Percentiles rank a stretch among this genome's conserved stretches.
Evolutionary conservation across 2,797 vertebrate species (phyloP).

Genomic region (Peromyscus nudipes): DNA sequence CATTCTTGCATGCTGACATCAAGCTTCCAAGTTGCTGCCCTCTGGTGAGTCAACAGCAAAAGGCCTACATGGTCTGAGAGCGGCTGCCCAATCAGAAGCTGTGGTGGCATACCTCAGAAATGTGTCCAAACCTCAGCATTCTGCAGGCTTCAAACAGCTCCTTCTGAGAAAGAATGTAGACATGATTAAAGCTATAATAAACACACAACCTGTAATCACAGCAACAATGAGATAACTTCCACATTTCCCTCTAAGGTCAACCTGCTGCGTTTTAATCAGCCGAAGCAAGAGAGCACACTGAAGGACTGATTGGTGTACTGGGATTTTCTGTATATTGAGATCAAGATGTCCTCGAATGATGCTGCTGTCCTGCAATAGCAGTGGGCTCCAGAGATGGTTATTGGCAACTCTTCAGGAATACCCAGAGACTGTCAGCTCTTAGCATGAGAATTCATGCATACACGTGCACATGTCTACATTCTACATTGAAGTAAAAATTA

Average conservation of each 20-base stretch:
- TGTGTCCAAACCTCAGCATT: constrained; percentile 73
- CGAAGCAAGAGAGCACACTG: background rate
- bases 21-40: constrained; percentile 86
- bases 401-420: background rate
- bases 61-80: constrained; percentile 83
- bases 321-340: constrained; percentile 21
- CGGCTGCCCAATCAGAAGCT: constrained; percentile 81
- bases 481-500: constrained; percentile 23
- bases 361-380: background rate
- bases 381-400: background rate
- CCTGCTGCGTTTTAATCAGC: constrained; percentile 43
- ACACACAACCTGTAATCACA: constrained; percentile 51
- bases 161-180: constrained; percentile 71
- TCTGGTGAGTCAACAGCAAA: constrained; percentile 87
- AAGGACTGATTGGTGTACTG: background rate
- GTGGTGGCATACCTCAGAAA: constrained; percentile 73
- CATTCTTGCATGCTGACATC: constrained; percentile 86
- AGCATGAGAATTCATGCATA: constrained; percentile 14
- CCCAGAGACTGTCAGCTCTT: background rate
- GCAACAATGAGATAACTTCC: constrained; percentile 52
- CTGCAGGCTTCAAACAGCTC: constrained; percentile 55
- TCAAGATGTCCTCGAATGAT: background rate
- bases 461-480: background rate
- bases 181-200: constrained; percentile 64
- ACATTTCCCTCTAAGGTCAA: constrained; percentile 61